These are phyloP conservation scores for Falco berigora DNA, from an alignment of 2,797 vertebrate genomes.

Conservation along the genomic window DNA sequence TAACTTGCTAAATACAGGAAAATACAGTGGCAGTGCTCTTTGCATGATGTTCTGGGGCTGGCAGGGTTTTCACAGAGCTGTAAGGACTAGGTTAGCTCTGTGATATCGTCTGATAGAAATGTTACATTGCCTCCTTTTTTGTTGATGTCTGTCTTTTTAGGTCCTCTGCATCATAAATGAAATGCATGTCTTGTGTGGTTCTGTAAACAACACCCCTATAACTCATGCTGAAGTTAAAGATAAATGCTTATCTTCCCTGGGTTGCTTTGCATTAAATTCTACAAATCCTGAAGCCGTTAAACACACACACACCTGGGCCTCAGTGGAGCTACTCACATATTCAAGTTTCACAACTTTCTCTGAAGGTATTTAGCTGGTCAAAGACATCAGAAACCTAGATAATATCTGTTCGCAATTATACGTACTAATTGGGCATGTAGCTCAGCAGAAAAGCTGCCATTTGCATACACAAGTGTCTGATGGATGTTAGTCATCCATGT, in stretches of 20 bases:
- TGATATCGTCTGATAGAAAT: neutral
- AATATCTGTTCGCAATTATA: neutral
- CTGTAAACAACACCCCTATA: neutral
- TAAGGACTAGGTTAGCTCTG: neutral
- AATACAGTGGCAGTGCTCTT: neutral
- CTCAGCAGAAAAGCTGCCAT: neutral
- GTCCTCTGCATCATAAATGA: neutral
- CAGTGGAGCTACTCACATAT: neutral
- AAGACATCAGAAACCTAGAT: neutral
- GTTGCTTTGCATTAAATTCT: neutral
- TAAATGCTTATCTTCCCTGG: neutral
- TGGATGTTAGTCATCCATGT: neutral
- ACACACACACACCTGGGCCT: neutral
- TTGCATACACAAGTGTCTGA: neutral
- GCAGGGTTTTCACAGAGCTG: neutral
- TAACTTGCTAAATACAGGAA: neutral
- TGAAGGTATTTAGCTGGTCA: neutral
- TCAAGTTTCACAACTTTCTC: neutral
- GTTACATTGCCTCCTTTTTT: neutral
- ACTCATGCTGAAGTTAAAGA: neutral
- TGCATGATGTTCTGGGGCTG: fast-evolving
- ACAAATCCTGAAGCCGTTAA: neutral
- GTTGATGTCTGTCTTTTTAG: neutral
- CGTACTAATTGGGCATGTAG: neutral
- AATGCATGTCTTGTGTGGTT: neutral